Conservation (phyloP, 2,888 invertebrate genomes). For the Bibio marci region DNA sequence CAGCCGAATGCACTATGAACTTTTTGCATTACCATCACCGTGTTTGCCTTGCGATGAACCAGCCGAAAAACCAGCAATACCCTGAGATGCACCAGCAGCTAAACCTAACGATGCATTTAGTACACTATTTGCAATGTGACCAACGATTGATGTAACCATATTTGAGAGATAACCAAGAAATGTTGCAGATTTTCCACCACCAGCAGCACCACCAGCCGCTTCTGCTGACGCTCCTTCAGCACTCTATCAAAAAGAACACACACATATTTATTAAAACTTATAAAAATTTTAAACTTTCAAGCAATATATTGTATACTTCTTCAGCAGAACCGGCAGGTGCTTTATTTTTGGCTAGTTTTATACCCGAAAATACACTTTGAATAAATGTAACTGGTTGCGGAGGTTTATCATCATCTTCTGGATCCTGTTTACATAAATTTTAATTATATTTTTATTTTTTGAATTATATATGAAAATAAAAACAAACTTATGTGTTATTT, state of each 20-base stretch:
- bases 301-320: too few relatives aligned
- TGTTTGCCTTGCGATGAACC: constrained; percentile 10
- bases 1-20: too few relatives aligned
- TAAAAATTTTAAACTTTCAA: too few relatives aligned
- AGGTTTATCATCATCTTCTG: constrained; percentile 25
- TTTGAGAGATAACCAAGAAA: constrained; percentile 24
- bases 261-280: neutral
- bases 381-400: constrained; percentile 23
- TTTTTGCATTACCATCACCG: too few relatives aligned
- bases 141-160: constrained; percentile 22
- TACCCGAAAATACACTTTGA: constrained; percentile 20
- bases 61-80: constrained; percentile 17
- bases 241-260: too few relatives aligned
- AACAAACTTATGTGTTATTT: too few relatives aligned
- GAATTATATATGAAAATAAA: too few relatives aligned
- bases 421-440: constrained; percentile 23
- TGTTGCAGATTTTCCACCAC: constrained; percentile 16
- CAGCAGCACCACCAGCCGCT: constrained; percentile 9
- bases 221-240: neutral
- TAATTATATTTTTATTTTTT: too few relatives aligned
- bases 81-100: constrained; percentile 24
- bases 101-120: constrained; percentile 24
- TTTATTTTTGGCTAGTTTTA: constrained; percentile 21
- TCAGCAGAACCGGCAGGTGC: constrained; percentile 4
- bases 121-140: constrained; percentile 21